Conservation (phyloP, 2,888 invertebrate species). For the Amphipoea oculea region DNA sequence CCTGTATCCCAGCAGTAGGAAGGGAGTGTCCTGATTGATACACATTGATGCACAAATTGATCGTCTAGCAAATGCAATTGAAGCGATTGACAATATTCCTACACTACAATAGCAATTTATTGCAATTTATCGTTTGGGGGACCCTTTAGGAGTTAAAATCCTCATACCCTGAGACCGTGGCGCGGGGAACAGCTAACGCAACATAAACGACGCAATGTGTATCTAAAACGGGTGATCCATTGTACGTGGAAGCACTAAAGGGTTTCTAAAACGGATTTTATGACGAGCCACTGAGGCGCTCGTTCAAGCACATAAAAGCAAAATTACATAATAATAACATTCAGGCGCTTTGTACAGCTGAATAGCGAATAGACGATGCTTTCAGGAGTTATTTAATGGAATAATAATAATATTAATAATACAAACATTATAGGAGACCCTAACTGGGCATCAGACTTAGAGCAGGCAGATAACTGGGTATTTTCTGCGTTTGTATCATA, state of each 20-base stretch:
- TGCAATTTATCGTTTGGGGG: neutral
- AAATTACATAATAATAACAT: constrained; percentile 45
- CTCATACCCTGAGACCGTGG: neutral
- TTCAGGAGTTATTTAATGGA: constrained; percentile 20
- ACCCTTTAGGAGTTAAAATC: neutral
- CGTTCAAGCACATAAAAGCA: constrained; percentile 49
- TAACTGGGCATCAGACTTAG: neutral
- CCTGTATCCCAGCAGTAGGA: too few species aligned
- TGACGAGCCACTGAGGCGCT: constrained; percentile 40
- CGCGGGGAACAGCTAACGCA: neutral
- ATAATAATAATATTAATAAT: neutral
- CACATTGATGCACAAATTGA: too few species aligned
- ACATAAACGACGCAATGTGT: constrained; percentile 27
- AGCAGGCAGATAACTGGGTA: neutral
- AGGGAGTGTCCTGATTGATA: too few species aligned
- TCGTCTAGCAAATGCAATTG: too few species aligned
- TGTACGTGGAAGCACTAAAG: constrained; percentile 51
- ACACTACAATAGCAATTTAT: neutral
- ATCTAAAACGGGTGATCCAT: constrained; percentile 38
- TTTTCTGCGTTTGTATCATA: neutral
- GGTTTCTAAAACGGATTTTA: constrained; percentile 55
- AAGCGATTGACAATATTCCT: neutral
- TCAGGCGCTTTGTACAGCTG: constrained; percentile 43
- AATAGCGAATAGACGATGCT: constrained; percentile 8
- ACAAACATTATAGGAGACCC: neutral